Conservation (phyloP, 2,113 vertebrate genomes). For the Atractosteus spatula region DNA sequence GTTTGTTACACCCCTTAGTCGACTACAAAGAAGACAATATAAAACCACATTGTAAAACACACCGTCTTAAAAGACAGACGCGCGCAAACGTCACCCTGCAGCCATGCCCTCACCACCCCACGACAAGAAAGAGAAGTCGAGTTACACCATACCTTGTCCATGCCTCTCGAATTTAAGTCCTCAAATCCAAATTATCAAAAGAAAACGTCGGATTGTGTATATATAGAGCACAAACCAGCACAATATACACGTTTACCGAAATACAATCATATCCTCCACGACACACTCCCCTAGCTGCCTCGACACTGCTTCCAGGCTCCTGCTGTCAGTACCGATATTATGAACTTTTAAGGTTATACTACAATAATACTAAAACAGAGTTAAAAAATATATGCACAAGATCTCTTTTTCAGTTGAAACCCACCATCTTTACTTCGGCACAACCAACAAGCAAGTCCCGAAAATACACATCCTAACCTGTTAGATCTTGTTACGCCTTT, state of each 20-base stretch:
- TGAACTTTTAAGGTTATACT: too few species aligned
- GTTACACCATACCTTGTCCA: conserved; percentile 14
- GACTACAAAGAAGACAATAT: too few species aligned
- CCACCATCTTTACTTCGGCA: conserved; percentile 14
- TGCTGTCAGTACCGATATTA: too few species aligned
- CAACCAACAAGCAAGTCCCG: conserved; percentile 7
- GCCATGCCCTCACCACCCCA: background rate
- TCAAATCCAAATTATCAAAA: background rate
- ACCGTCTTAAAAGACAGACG: too few species aligned
- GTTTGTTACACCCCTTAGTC: background rate
- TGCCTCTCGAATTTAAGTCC: background rate
- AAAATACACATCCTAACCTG: background rate
- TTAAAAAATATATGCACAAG: background rate
- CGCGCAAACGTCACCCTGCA: background rate
- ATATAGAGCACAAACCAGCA: background rate
- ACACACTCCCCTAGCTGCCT: too few species aligned
- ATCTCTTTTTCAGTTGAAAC: background rate
- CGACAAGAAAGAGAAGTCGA: background rate
- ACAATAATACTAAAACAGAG: background rate
- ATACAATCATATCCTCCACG: too few species aligned
- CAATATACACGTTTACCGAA: too few species aligned
- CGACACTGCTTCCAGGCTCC: too few species aligned
- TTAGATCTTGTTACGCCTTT: background rate
- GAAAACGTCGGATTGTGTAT: background rate
- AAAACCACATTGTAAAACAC: too few species aligned